A percentile compares a stretch with the other conserved stretches of the same genome.
Evolutionary conservation across 2,888 invertebrate genomes (phyloP).

Genomic region (Chrysopilus asiliformis): DNA sequence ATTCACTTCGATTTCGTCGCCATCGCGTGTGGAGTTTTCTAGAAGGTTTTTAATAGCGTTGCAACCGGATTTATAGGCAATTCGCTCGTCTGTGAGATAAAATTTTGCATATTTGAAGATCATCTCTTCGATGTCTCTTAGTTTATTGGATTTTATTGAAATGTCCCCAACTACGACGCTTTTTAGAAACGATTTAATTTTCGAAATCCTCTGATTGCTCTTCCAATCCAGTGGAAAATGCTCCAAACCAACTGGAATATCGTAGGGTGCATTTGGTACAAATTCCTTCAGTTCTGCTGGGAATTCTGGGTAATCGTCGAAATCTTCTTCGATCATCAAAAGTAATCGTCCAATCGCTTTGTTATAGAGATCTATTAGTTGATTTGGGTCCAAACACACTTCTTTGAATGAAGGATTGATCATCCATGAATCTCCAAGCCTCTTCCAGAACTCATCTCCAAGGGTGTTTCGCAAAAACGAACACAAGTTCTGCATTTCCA

Average conservation of each 20-base stretch:
- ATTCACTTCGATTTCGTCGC: neutral
- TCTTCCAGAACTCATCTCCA: constrained; percentile 49
- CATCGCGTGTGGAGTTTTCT: constrained; percentile 12
- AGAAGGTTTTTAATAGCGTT: constrained; percentile 23
- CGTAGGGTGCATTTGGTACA: constrained; percentile 35
- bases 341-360: constrained; percentile 48
- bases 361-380: constrained; percentile 50
- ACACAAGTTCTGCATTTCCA: constrained; percentile 45
- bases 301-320: constrained; percentile 47
- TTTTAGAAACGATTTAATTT: constrained; percentile 41
- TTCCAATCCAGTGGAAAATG: constrained; percentile 52
- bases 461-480: constrained; percentile 44
- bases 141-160: constrained; percentile 12
- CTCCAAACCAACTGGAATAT: constrained; percentile 49
- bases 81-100: constrained; percentile 19
- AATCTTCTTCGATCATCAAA: constrained; percentile 44
- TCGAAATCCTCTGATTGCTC: constrained; percentile 36
- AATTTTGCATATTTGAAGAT: constrained; percentile 22
- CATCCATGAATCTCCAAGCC: constrained; percentile 30
- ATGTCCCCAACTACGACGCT: constrained; percentile 38
- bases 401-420: constrained; percentile 28
- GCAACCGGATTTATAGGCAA: constrained; percentile 20
- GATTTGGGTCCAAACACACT: constrained; percentile 36
- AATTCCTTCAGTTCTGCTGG: constrained; percentile 48
- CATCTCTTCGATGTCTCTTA: constrained; percentile 19